Evolutionary conservation across 2,797 vertebrate genomes (phyloP).

Genomic region (Scarus forsteni): DNA sequence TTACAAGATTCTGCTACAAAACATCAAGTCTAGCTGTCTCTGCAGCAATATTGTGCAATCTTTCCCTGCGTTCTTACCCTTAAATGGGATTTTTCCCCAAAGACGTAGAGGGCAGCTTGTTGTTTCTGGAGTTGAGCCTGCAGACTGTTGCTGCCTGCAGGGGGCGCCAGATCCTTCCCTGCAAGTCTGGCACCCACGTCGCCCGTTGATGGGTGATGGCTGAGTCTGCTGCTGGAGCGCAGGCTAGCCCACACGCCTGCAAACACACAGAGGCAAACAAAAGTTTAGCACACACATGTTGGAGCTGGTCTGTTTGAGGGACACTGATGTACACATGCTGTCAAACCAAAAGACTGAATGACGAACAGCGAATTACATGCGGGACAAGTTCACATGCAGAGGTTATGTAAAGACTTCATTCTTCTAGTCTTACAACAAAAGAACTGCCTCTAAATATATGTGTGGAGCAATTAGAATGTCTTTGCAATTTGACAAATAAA

Average conservation of each 20-base stretch:
- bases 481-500: conserved; percentile 58
- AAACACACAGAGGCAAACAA: conserved; percentile 57
- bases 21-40: too few species aligned
- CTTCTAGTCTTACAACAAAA: conserved; percentile 52
- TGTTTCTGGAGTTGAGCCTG: conserved; percentile 93
- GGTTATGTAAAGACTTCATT: conserved; percentile 63
- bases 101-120: conserved; percentile 95
- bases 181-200: conserved; percentile 91
- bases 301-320: conserved; percentile 31
- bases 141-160: conserved; percentile 86
- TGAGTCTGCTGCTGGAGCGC: conserved; percentile 93
- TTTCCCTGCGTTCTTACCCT: conserved; percentile 83
- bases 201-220: conserved; percentile 82
- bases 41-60: background rate
- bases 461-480: conserved; percentile 58
- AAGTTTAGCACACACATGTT: conserved; percentile 32
- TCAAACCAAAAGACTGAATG: conserved; percentile 64
- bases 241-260: conserved; percentile 98
- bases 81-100: conserved; percentile 98
- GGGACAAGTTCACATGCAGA: conserved; percentile 64
- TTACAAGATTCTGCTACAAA: too few species aligned
- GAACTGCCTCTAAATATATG: conserved; percentile 24
- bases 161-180: conserved; percentile 89
- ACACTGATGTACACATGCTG: conserved; percentile 53
- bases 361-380: conserved; percentile 68